Evolutionary conservation across 2,113 vertebrate genomes (phyloP).

Genomic region (Oreochromis niloticus): DNA sequence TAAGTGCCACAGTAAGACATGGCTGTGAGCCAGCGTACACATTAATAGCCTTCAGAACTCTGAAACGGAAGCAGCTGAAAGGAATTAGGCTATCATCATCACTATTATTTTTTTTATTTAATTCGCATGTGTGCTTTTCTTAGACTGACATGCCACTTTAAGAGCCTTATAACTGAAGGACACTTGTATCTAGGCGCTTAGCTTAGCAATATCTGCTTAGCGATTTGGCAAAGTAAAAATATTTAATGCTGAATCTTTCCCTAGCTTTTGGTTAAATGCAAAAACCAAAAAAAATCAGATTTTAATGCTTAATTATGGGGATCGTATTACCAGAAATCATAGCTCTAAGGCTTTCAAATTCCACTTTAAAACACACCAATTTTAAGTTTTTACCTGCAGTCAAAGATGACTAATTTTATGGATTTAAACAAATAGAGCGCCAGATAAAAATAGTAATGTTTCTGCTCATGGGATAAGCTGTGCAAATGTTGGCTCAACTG

Average conservation of each 20-base stretch:
- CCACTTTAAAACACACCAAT: neutral
- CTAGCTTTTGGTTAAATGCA: neutral
- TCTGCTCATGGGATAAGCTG: conserved; percentile 17
- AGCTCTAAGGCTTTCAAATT: neutral
- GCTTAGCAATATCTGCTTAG: neutral
- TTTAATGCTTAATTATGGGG: neutral
- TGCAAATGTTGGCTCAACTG: conserved; percentile 20
- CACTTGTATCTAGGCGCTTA: neutral
- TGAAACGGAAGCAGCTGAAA: neutral
- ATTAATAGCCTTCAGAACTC: neutral
- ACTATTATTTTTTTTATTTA: neutral
- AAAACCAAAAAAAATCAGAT: neutral
- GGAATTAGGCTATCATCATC: neutral
- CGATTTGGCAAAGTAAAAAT: neutral
- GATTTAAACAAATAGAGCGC: neutral
- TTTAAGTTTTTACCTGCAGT: neutral
- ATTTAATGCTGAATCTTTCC: neutral
- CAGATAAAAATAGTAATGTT: conserved; percentile 17
- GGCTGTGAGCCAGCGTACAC: neutral
- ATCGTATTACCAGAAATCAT: neutral
- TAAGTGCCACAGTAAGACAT: neutral
- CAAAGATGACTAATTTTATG: neutral
- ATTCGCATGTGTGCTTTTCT: neutral
- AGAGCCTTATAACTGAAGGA: neutral
- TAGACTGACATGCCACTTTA: neutral